These are phyloP conservation scores for Dolichotis patagonum DNA, from an alignment of 2,113 vertebrate species.

Conservation along the genomic window DNA sequence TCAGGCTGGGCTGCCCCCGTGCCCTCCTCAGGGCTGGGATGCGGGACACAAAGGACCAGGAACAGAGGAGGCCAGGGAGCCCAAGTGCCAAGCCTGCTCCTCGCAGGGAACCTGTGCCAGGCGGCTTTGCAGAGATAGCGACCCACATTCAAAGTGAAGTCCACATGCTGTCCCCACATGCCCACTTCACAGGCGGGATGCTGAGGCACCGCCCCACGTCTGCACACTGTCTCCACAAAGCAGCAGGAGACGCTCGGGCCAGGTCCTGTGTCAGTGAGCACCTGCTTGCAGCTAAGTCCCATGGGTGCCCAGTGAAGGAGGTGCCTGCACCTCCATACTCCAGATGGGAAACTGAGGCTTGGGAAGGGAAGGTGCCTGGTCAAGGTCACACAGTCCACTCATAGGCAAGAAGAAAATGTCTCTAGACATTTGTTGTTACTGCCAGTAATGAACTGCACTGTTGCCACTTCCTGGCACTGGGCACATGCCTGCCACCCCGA, in stretches of 20 bases:
- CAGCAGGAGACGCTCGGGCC: neutral
- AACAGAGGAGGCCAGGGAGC: neutral
- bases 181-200: neutral
- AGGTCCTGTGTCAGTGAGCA: too few species aligned
- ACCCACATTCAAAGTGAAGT: neutral
- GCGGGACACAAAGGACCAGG: neutral
- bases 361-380: neutral
- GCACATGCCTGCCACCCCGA: accelerated
- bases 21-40: neutral
- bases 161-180: accelerated
- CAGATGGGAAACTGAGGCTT: slow-evolving; percentile 41
- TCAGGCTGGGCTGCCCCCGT: neutral
- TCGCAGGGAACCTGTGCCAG: neutral
- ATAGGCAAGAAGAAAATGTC: neutral
- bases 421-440: neutral
- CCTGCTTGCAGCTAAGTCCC: neutral
- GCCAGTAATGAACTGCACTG: accelerated
- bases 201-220: neutral
- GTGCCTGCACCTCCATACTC: neutral
- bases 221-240: neutral
- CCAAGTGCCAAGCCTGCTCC: accelerated
- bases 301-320: accelerated
- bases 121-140: neutral
- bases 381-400: neutral
- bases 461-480: neutral